These are phyloP conservation scores for Oryzias celebensis DNA, from an alignment of 2,113 vertebrate species.

Conservation along the genomic window DNA sequence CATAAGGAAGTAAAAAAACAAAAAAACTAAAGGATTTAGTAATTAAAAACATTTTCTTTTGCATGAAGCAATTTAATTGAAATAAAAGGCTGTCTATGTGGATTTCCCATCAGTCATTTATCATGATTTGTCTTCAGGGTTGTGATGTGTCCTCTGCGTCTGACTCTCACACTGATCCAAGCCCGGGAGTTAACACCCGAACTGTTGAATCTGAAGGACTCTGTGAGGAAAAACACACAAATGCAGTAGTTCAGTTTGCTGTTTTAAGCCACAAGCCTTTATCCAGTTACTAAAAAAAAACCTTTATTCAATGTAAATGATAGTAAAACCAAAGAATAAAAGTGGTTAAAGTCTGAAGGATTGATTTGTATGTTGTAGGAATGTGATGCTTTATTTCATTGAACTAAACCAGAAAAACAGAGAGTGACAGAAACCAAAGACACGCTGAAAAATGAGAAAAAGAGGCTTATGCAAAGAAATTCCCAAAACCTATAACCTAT, in stretches of 20 bases:
- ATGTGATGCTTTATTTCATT: too few species aligned
- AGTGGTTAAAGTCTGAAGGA: too few species aligned
- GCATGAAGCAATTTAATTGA: background rate
- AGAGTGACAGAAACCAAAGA: too few species aligned
- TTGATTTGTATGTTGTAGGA: too few species aligned
- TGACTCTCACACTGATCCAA: slow-evolving; percentile 72
- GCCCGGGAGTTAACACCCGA: slow-evolving; percentile 68
- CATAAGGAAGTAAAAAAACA: background rate
- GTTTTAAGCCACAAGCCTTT: too few species aligned
- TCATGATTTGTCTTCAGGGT: slow-evolving; percentile 36
- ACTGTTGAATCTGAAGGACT: slow-evolving; percentile 73
- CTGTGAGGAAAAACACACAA: slow-evolving; percentile 64
- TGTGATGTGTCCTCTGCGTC: slow-evolving; percentile 62
- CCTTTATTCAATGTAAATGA: too few species aligned
- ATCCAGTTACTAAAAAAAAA: too few species aligned
- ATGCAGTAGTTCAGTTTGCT: background rate
- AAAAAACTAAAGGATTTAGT: background rate
- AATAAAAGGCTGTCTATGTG: background rate
- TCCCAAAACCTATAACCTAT: too few species aligned
- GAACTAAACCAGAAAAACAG: too few species aligned
- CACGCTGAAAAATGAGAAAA: too few species aligned
- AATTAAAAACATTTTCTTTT: background rate
- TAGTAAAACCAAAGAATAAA: too few species aligned
- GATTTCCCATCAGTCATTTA: background rate
- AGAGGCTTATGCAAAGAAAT: too few species aligned